Evolutionary conservation across 2,113 vertebrate species (phyloP), one percentile per base, ranked within the genome.

Genomic region (Alligator sinensis): DNA sequence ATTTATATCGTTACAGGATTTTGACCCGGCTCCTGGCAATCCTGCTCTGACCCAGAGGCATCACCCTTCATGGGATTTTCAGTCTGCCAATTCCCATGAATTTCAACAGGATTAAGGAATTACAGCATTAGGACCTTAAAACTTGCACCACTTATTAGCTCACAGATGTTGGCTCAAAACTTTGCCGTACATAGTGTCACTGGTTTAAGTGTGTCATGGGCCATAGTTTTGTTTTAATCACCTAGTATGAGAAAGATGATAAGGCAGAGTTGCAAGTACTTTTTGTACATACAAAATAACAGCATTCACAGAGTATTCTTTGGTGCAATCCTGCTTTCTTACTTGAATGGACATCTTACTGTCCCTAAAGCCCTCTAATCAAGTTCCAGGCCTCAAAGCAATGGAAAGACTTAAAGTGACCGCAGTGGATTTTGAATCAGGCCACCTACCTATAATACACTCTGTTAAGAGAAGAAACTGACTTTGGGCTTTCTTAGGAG

Each of bases 401-500:
- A 80, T 11, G 0, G 38, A 8, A 75, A 55, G 82, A 24, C 16
- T 2, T 0, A 24, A 57, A 21, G 62, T 78, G 79, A 58, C 59
- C 16, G 1, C 34, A 82, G 11, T 60, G 24, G 6, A 60, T 91
- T 80, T 30, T 93, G 86, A 18, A 9, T 1, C 47, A 54, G 47
- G 2, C 81, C 78, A 66, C 15, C 17, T 64, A 4, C 28, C 38
- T 80, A 38, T 80, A 61, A 17, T 93, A 77, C 74, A 24, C 25
- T 10, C 61, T 90, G 91, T 79, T 11, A 68, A 66, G 9, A 16
- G 57, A 76, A 90, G 77, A 88, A 92, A 9, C 27, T 7, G 86
- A 84, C 90, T 91, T 94, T 92, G 93, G 95, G 76, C 95, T 95
- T 82, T 80, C 89, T 92, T 15, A 95, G 82, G 94, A 90, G 93